A percentile compares a stretch with the other conserved stretches of the same genome.
Conservation (phyloP, 2,888 invertebrate species). For the Apodemia mormo region DNA sequence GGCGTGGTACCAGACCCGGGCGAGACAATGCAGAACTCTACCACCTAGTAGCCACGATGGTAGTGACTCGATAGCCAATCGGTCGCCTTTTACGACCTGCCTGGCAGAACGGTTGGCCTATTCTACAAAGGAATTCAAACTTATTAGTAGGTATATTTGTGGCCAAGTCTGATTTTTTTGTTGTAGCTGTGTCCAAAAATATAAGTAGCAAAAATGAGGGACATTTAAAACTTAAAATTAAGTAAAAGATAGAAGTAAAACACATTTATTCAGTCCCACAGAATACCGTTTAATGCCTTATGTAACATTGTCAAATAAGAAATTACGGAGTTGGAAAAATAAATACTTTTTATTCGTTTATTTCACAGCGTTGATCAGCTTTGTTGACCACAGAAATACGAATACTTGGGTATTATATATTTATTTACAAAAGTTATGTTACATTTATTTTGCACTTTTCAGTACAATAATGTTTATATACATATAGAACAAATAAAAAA, state of each 20-base stretch:
- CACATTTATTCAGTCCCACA: slow-evolving; percentile 53
- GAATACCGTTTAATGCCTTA: slow-evolving; percentile 61
- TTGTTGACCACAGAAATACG: slow-evolving; percentile 48
- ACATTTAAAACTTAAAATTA: not conserved
- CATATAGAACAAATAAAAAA: no score
- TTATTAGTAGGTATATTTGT: no score
- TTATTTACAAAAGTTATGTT: slow-evolving; percentile 18
- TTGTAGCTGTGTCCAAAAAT: no score
- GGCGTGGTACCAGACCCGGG: no score
- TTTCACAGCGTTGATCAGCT: slow-evolving; percentile 59
- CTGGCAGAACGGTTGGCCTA: no score
- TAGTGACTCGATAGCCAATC: no score
- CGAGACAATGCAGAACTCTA: no score
- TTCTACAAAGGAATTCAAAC: no score
- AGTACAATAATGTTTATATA: no score
- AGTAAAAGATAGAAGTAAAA: slow-evolving; percentile 33
- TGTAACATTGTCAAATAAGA: slow-evolving; percentile 51
- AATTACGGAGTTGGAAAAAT: slow-evolving; percentile 71
- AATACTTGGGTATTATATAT: not conserved
- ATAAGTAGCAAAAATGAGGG: slow-evolving; percentile 24
- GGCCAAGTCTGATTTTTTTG: no score
- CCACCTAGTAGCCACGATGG: no score
- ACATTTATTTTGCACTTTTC: slow-evolving; percentile 3
- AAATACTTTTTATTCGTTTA: slow-evolving; percentile 56
- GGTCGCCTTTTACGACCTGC: no score